These are phyloP conservation scores for Hirudinaria manillensis DNA, from an alignment of 2,888 invertebrate genomes.

Conservation along the genomic window DNA sequence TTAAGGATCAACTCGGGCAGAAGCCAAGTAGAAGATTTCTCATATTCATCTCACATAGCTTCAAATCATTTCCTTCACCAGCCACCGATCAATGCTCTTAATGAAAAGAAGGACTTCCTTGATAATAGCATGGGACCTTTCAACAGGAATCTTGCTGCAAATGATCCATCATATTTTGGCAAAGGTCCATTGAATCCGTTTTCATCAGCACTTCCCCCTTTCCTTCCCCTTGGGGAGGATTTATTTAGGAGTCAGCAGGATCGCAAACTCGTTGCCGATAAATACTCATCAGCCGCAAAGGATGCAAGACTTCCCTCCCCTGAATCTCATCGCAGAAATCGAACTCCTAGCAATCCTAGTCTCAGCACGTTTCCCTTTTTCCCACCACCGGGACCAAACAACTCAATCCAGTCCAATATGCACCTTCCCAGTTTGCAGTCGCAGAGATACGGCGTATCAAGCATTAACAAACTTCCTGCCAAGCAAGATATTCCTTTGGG, in stretches of 20 bases:
- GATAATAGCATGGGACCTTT: background rate
- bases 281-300: background rate
- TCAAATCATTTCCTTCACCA: background rate
- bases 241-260: background rate
- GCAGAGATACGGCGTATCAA: background rate
- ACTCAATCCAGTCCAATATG: background rate
- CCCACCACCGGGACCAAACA: slow-evolving; percentile 3
- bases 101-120: slow-evolving; percentile 12
- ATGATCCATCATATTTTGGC: slow-evolving; percentile 4
- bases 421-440: background rate
- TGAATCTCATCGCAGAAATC: background rate
- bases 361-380: slow-evolving; percentile 8
- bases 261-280: background rate
- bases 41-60: background rate
- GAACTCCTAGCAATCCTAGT: slow-evolving; percentile 11
- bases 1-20: slow-evolving; percentile 9
- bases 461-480: background rate
- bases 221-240: slow-evolving; percentile 8
- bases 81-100: slow-evolving; percentile 6
- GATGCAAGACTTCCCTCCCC: slow-evolving; percentile 14
- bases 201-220: background rate
- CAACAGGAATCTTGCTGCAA: background rate
- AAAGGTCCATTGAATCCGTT: slow-evolving; percentile 10
- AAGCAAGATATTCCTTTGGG: background rate
- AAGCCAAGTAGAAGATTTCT: background rate